Evolutionary conservation across 2,113 vertebrate genomes (phyloP).

Genomic region (Telmatochromis sp.): DNA sequence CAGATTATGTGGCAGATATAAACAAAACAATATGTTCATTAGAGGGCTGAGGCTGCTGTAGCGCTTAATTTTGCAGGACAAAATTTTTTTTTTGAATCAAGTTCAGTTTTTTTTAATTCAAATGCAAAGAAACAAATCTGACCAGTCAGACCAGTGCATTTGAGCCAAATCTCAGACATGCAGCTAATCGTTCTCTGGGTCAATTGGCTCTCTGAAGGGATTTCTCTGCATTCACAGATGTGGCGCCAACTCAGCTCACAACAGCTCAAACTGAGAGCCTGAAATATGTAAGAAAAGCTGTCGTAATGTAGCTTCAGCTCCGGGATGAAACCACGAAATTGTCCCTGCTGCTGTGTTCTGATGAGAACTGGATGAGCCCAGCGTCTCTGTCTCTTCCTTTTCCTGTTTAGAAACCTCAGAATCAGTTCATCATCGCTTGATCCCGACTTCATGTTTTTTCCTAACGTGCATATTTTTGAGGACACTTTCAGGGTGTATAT

Average conservation of each 20-base stretch:
- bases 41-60: not conserved
- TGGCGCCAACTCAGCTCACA: accelerated
- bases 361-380: accelerated
- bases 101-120: not conserved
- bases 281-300: not conserved
- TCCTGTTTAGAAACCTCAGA: not conserved
- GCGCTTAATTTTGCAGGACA: not conserved
- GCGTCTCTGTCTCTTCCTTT: not conserved
- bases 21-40: not conserved
- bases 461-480: not conserved
- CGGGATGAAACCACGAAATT: accelerated
- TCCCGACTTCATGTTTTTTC: accelerated
- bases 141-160: not conserved
- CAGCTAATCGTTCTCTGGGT: not conserved
- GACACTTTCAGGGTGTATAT: not conserved
- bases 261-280: not conserved
- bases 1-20: not conserved
- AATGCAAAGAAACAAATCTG: not conserved
- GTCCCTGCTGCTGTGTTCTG: not conserved
- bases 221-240: not conserved
- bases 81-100: not conserved
- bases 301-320: not conserved
- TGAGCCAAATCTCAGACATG: not conserved
- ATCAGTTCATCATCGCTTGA: not conserved
- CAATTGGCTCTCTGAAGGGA: accelerated